A percentile compares a stretch with the other conserved stretches of the same genome.
Conservation (phyloP, 2,797 vertebrate genomes). For the Crenuchus spilurus region DNA sequence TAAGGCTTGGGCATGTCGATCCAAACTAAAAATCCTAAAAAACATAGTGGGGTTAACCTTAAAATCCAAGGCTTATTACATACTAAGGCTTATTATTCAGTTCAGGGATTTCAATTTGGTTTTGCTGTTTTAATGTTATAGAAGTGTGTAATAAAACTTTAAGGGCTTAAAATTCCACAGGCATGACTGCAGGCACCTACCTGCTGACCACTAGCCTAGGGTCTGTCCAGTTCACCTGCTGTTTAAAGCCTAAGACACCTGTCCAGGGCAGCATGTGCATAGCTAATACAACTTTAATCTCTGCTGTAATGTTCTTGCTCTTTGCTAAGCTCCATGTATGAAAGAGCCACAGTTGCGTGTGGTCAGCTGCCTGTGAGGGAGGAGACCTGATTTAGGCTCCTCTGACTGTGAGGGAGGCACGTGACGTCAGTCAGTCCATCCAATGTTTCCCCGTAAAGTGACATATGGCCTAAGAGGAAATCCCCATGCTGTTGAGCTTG, state of each 20-base stretch:
- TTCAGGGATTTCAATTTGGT: too few relatives aligned
- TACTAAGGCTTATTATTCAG: too few relatives aligned
- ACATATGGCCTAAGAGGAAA: conserved; percentile 62
- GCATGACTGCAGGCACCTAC: not conserved
- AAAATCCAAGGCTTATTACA: too few relatives aligned
- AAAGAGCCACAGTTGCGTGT: not conserved
- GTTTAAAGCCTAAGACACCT: conserved; percentile 2
- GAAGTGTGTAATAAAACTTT: too few relatives aligned
- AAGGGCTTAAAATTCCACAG: not conserved
- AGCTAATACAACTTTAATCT: not conserved
- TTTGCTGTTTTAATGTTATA: too few relatives aligned
- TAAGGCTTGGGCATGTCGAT: too few relatives aligned
- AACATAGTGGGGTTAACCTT: too few relatives aligned
- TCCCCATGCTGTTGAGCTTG: conserved; percentile 54
- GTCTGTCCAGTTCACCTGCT: not conserved
- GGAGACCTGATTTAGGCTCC: not conserved
- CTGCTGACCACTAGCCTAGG: not conserved
- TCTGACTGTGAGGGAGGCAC: not conserved
- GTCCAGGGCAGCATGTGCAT: not conserved
- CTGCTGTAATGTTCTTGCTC: conserved; percentile 6
- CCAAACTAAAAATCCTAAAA: too few relatives aligned
- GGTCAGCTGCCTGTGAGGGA: conserved; percentile 1
- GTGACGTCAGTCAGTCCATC: conserved; percentile 39
- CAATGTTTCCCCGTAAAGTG: conserved; percentile 35
- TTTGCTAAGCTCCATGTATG: not conserved